phyloP scores from a whole-genome alignment of 2,888 invertebrate species.

The Bombyx huttoni region DNA sequence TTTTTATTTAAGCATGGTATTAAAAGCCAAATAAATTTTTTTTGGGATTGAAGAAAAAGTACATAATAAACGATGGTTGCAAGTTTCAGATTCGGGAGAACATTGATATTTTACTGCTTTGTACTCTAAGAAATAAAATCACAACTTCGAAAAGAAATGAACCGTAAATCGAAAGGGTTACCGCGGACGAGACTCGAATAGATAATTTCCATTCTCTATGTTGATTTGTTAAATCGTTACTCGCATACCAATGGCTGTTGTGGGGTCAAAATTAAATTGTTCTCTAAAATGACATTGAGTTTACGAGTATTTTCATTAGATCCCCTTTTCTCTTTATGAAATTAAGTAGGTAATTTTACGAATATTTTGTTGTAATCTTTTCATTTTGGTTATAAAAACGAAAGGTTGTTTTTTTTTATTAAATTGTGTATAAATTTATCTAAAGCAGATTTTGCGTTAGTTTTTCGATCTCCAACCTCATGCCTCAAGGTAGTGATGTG shows the following conservation, averaged over 20 bases:
- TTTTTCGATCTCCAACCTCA: too few relatives aligned
- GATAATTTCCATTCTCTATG: constrained; percentile 35
- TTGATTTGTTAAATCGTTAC: constrained; percentile 48
- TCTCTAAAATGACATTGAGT: constrained; percentile 17
- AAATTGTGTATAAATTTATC: too few relatives aligned
- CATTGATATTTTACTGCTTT: constrained; percentile 44
- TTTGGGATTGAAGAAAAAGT: too few relatives aligned
- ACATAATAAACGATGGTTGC: too few relatives aligned
- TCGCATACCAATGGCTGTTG: constrained; percentile 42
- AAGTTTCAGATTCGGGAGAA: constrained; percentile 7
- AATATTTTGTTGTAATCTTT: constrained; percentile 2
- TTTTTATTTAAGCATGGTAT: too few relatives aligned
- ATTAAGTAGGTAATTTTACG: background rate
- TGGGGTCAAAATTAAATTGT: constrained; percentile 34
- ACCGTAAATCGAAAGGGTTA: constrained; percentile 57
- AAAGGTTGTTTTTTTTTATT: too few relatives aligned
- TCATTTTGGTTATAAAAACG: background rate
- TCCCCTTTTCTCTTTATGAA: background rate
- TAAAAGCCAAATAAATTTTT: too few relatives aligned
- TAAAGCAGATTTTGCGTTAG: too few relatives aligned
- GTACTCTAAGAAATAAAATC: constrained; percentile 43
- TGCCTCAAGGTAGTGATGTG: too few relatives aligned
- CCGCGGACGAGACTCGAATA: constrained; percentile 37
- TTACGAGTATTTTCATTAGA: constrained; percentile 12
- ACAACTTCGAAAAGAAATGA: constrained; percentile 52